Evolutionary conservation across 2,797 vertebrate genomes (phyloP).

Genomic region (Sciaenops ocellatus): DNA sequence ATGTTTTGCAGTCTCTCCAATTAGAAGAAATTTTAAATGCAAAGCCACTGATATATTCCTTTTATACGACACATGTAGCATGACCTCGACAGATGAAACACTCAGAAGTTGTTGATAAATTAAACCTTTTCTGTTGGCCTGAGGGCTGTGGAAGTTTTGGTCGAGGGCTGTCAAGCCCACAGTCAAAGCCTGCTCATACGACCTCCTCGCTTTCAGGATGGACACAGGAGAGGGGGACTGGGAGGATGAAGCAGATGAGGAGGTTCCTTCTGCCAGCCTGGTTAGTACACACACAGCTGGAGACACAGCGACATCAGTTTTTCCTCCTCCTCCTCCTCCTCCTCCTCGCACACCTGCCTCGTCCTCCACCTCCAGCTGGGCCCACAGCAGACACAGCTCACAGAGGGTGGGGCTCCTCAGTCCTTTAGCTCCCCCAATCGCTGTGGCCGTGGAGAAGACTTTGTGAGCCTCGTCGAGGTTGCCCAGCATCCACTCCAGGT

Average conservation of each 20-base stretch:
- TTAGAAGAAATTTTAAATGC: too few relatives aligned
- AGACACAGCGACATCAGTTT: conserved; percentile 59
- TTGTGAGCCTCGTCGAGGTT: conserved; percentile 92
- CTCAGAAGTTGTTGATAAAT: neutral
- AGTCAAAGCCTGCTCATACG: conserved; percentile 86
- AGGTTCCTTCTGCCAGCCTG: conserved; percentile 84
- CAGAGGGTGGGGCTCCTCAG: conserved; percentile 85
- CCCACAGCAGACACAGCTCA: conserved; percentile 91
- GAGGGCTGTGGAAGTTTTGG: conserved; percentile 23
- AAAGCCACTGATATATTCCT: neutral
- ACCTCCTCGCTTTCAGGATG: conserved; percentile 92
- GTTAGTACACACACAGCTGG: conserved; percentile 88
- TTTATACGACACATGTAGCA: neutral
- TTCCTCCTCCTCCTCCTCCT: neutral
- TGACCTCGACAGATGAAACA: neutral
- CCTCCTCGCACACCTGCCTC: conserved; percentile 39
- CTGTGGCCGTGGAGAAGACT: conserved; percentile 91
- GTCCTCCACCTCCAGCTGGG: conserved; percentile 90
- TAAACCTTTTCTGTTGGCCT: conserved; percentile 59
- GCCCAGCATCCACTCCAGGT: conserved; percentile 94
- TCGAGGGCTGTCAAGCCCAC: conserved; percentile 68
- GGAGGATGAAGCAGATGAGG: conserved; percentile 79
- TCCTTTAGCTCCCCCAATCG: conserved; percentile 79
- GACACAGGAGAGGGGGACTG: conserved; percentile 81
- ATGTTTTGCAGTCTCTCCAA: too few relatives aligned